Base-by-base conservation (phyloP, 1,140 invertebrate genomes). In the Andricus grossulariae region DNA sequence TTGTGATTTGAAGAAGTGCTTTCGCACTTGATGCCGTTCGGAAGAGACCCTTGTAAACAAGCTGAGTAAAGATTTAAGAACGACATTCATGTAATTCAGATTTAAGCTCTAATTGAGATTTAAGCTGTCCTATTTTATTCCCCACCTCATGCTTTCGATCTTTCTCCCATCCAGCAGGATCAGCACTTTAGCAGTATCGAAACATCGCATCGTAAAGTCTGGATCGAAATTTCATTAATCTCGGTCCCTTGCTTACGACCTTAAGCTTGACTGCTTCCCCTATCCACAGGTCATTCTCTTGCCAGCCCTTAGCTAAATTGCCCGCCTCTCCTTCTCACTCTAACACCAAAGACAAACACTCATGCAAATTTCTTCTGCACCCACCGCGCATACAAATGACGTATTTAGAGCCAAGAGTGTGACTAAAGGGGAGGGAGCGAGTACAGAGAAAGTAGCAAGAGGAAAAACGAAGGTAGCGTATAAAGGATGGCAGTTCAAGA, bases 381-480 rank as follows among this genome's bases (percentile, higher is more conserved):
- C 72, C 76, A 57, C 51, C 55, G 78, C 74, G 85, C 85, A 85
- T 86, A 84, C 84, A 86, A 86, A 86, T 79, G 79, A 85, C 78
- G 75, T 78, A 80, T 84, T 85, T 85, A 84, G 79, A 83, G 79
- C 57, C 45, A 50, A 71, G 60, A 52, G 52, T 72, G 51, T 45
- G 39, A 19, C 72, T 66, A 52, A 19, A 21, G n/a, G 25, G 25
- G 25, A 50, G 25, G 71, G 15, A 16, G 49, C 50, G 32, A 19
- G 51, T 13, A 50, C 32, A 50, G 55, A 70, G 50, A 50, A 50
- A 51, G 51, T 21, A 32, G 66, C 21, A 45, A 45, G 39, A 45
- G 80, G 70, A 51, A 72, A 74, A 72, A 73, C 66, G 73, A 60
- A 50, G 39, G 49, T 51, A 52, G 66, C 45, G 52, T 15, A 16